Percentiles rank a stretch among this genome's conserved stretches.
phyloP scores from a whole-genome alignment of 2,888 invertebrate genomes.

The Mimachlamys varia region DNA sequence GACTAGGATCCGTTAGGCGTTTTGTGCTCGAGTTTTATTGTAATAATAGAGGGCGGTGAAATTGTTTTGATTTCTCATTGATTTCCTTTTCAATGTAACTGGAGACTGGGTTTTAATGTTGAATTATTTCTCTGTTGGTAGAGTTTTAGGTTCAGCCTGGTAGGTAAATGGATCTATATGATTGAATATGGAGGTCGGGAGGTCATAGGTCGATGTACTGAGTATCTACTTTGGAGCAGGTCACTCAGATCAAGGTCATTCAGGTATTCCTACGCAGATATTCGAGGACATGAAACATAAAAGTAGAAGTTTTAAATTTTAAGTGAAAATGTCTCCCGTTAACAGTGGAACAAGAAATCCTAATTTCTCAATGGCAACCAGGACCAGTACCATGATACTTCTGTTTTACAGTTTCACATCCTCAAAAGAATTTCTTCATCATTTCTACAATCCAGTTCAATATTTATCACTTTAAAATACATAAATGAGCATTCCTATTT shows the following conservation, averaged over 20 bases:
- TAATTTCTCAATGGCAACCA: neutral
- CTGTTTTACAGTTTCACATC: too few relatives aligned
- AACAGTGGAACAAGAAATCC: neutral
- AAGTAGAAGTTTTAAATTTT: neutral
- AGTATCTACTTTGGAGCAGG: neutral
- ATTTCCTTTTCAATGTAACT: conserved; percentile 26
- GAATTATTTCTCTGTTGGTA: neutral
- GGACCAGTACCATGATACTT: neutral
- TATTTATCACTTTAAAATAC: too few relatives aligned
- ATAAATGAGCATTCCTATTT: too few relatives aligned
- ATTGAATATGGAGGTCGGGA: neutral
- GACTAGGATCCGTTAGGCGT: neutral
- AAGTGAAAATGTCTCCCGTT: neutral
- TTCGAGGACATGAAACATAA: neutral
- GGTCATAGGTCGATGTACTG: neutral
- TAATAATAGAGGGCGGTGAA: conserved; percentile 16
- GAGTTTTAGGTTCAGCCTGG: neutral
- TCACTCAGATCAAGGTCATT: neutral
- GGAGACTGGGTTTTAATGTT: conserved; percentile 2
- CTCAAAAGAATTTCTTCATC: too few relatives aligned
- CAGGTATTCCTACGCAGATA: neutral
- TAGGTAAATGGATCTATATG: neutral
- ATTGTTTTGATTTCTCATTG: conserved; percentile 28
- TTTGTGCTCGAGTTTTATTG: neutral
- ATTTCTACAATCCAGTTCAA: too few relatives aligned